Base-by-base conservation (phyloP, 2,888 invertebrate species). In the Oscheius sp. region DNA sequence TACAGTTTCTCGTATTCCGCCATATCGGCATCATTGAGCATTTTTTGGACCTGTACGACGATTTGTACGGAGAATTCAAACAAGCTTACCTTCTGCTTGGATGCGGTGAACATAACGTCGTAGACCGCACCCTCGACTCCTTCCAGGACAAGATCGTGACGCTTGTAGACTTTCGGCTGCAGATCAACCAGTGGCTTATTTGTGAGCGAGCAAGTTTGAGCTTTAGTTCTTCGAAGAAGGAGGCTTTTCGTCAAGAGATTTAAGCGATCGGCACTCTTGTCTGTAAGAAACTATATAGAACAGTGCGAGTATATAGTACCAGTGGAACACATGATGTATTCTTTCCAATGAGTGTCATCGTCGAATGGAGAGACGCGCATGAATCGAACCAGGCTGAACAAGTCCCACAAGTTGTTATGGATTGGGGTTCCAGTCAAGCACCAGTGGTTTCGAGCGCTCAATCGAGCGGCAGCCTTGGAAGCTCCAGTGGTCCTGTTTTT, bases 341-440 rank as follows among this genome's bases (percentile, higher is more conserved):
- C 93, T 89, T 95, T 96, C 96, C 96, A 97, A 79, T 95, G 93
- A 91, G 93, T 90, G 58, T 94, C 91, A 80, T 97, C 96, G 89
- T 96, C 94, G 89, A 97, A 96, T 0, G 97, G 97, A 7, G 93
- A 91, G 87, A 94, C 94, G 13, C 93, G 91, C 9, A 98, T 90
- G 90, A 96, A 98, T 89, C 95, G 53, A 37, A 68, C 55, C 7
- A 68, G 42, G 55, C 68, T 68, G 42, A 21, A 68, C 21, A 68
- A 3, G 53, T 68, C 68, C 63, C 94, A 90, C 88, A 95, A 94
- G 89, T 95, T 94, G 90, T 98, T 98, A 88, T 97, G 97, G 57
- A 98, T 93, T 0, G 97, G 97, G 13, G 88, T 94, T 37, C 97
- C 97, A 0, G 96, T 96, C 32, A 97, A 92, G 0, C 93, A 93